A percentile compares a stretch with the other conserved stretches of the same genome.
Conservation (phyloP, 2,113 vertebrate genomes). For the Strigops habroptila region DNA sequence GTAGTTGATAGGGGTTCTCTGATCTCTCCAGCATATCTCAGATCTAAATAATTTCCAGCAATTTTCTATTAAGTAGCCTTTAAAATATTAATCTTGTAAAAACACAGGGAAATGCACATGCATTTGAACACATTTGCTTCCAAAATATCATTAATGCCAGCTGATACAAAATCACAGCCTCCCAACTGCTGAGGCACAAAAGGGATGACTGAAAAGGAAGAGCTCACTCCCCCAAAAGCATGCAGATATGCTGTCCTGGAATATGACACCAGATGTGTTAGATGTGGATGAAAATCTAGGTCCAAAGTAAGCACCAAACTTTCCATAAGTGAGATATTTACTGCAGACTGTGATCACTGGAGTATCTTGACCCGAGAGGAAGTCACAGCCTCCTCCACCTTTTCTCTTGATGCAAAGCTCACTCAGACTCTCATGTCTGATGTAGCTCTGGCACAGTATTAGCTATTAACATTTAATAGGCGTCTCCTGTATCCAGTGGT, state of each 20-base stretch:
- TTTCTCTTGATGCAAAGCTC: background rate
- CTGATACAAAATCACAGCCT: background rate
- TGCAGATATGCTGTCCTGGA: background rate
- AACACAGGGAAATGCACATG: background rate
- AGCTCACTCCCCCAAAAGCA: background rate
- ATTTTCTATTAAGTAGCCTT: slow-evolving; percentile 26
- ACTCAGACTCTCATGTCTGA: background rate
- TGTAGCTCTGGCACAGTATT: background rate
- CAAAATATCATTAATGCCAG: background rate
- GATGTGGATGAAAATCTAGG: background rate
- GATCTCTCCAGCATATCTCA: slow-evolving; percentile 10
- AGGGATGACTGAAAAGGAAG: background rate
- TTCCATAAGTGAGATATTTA: background rate
- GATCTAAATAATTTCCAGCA: slow-evolving; percentile 45
- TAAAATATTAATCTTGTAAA: slow-evolving; percentile 38
- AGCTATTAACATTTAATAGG: background rate
- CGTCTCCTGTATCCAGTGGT: background rate
- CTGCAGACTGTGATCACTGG: background rate
- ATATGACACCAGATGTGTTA: background rate
- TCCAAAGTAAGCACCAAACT: background rate
- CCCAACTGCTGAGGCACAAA: background rate
- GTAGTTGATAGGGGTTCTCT: slow-evolving; percentile 9
- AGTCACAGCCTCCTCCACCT: fast-evolving
- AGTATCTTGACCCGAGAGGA: background rate
- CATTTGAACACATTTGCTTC: background rate